Evolutionary conservation across 2,888 invertebrate species (phyloP).

Genomic region (Calliphora vomitoria): DNA sequence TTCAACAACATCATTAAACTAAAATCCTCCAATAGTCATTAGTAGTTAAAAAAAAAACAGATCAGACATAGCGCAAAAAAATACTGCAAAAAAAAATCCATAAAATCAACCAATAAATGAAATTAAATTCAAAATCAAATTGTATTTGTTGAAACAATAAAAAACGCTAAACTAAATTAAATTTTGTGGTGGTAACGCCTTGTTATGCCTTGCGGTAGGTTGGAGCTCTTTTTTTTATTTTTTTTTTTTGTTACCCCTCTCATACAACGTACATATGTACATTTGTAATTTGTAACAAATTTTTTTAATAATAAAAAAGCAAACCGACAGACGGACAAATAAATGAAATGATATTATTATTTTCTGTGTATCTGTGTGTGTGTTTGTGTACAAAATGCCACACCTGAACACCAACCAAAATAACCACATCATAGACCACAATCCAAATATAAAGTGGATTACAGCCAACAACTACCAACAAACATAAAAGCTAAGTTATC

Average conservation of each 20-base stretch:
- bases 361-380: slow-evolving; percentile 13
- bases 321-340: neutral
- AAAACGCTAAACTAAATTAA: slow-evolving; percentile 70
- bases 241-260: slow-evolving; percentile 19
- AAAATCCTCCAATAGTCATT: slow-evolving; percentile 24
- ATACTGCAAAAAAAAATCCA: slow-evolving; percentile 17
- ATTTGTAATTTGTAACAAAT: slow-evolving; percentile 58
- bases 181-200: slow-evolving; percentile 74
- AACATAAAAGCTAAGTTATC: neutral
- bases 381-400: slow-evolving; percentile 51
- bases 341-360: slow-evolving; percentile 66
- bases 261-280: neutral
- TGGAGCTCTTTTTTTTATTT: slow-evolving; percentile 24
- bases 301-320: slow-evolving; percentile 11
- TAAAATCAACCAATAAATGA: slow-evolving; percentile 64
- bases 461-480: neutral
- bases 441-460: slow-evolving; percentile 46
- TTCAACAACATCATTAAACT: neutral
- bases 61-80: slow-evolving; percentile 5
- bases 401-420: slow-evolving; percentile 61
- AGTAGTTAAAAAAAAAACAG: slow-evolving; percentile 17
- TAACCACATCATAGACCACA: slow-evolving; percentile 63
- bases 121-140: slow-evolving; percentile 60
- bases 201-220: slow-evolving; percentile 71
- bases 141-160: slow-evolving; percentile 55